Base-by-base conservation (phyloP, 2,113 vertebrate genomes). In the Rallus limicola region DNA sequence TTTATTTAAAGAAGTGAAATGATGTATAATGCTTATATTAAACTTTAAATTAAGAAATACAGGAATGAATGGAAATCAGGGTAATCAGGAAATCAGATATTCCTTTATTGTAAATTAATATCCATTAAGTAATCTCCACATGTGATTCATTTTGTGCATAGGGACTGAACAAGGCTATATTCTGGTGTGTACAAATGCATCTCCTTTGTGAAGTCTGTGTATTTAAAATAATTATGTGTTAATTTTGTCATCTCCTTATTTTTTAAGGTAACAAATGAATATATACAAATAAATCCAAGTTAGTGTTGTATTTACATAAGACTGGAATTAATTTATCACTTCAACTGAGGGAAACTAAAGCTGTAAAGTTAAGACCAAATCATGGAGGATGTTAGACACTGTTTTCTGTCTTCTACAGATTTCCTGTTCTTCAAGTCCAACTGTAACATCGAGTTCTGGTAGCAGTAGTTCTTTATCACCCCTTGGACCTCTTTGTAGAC, bases 391-490 rank as follows among this genome's bases (percentile, higher is more conserved):
- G 58, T 86, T 93, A 78, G 90, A 93, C 64, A 48, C 36, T 93
- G 58, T 90, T 92, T 94, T 98, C 86, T 98, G 97, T 98, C 97
- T 97, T 95, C 98, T 98, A 94, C 97, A 99, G 98, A 98, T 98
- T 95, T 98, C 98, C 96, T 98, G 98, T 98, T 98, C 98, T 97
- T 98, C 98, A 98, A 98, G 98, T 97, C 97, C 98, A 86, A 97
- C 98, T 95, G 97, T 98, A 97, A 98, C 98, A 53, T 97, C 98
- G 93, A 97, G 98, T 98, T 98, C 98, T 98, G 98, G 98, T 98
- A 98, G 98, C 96, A 98, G 98, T 98, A 98, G 98, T 97, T 98
- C 98, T 97, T 97, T 98, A 96, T 99, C 98, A 97, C 98, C 98
- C 95, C 95, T 98, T 96, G 98, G 98, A 96, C 98, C 97, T 97